phyloP scores from a whole-genome alignment of 2,888 invertebrate species.

The Polymixis lichenea region DNA sequence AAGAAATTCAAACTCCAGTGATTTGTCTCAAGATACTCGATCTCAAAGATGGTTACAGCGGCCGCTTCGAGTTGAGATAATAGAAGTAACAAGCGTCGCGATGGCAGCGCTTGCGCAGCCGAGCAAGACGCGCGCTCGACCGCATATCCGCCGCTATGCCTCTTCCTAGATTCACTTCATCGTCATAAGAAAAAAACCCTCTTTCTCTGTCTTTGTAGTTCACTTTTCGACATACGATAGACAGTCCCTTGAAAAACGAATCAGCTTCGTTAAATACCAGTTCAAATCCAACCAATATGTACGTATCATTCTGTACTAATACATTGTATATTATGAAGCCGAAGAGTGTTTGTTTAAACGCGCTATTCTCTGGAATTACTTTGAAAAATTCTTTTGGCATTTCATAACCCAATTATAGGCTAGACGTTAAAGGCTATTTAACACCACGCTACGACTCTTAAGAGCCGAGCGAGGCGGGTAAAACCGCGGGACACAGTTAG shows the following conservation, averaged over 20 bases:
- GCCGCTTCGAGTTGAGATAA: constrained; percentile 83
- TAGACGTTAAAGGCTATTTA: neutral
- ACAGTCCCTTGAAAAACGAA: constrained; percentile 30
- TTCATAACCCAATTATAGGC: neutral
- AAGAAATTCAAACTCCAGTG: constrained; percentile 66
- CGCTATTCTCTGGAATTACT: neutral
- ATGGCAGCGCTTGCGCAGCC: constrained; percentile 84
- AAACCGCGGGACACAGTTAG: neutral
- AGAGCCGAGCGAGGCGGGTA: neutral
- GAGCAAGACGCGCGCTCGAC: constrained; percentile 86
- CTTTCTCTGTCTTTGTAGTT: constrained; percentile 63
- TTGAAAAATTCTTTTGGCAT: neutral
- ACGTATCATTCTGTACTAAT: neutral
- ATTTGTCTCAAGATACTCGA: constrained; percentile 81
- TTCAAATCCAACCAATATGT: constrained; percentile 18
- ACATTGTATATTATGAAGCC: neutral
- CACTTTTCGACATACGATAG: constrained; percentile 56
- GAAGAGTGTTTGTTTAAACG: neutral
- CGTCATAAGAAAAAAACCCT: constrained; percentile 64
- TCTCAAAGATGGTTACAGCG: constrained; percentile 81
- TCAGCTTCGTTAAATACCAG: constrained; percentile 22
- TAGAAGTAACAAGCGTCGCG: constrained; percentile 86
- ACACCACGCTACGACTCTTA: neutral
- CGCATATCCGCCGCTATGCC: constrained; percentile 87
- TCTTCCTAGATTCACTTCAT: constrained; percentile 82